A percentile compares a stretch with the other conserved stretches of the same genome.
Conservation (phyloP, 2,797 vertebrate genomes). For the Danio kyathit region DNA sequence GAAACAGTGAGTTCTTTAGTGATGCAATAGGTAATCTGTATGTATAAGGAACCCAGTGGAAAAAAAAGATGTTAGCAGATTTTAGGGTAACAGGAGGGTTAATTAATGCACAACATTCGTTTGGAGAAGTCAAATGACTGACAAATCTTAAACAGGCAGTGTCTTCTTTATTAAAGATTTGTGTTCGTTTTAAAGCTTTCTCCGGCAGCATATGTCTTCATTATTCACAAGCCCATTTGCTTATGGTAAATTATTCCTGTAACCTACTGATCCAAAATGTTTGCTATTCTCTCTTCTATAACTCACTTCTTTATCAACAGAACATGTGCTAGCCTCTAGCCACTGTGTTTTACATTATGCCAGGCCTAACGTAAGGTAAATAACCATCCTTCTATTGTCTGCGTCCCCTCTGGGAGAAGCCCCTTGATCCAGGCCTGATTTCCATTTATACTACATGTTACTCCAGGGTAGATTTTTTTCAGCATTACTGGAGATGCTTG, state of each 20-base stretch:
- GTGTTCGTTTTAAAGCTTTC: constrained; percentile 30
- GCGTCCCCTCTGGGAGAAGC: constrained; percentile 37
- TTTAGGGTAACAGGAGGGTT: too few species aligned
- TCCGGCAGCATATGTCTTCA: constrained; percentile 31
- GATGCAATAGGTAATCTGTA: too few species aligned
- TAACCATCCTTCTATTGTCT: constrained; percentile 56
- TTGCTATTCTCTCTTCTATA: constrained; percentile 49
- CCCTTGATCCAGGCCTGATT: constrained; percentile 54
- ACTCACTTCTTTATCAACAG: constrained; percentile 47
- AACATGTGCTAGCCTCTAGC: constrained; percentile 54
- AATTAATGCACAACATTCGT: too few species aligned
- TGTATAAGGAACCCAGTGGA: too few species aligned
- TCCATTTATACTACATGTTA: constrained; percentile 60
- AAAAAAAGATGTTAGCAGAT: too few species aligned
- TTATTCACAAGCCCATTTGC: constrained; percentile 46
- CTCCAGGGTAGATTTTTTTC: constrained; percentile 26
- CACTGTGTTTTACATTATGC: constrained; percentile 55
- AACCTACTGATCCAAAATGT: constrained; percentile 61
- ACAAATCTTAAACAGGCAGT: constrained; percentile 30
- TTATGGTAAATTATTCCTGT: constrained; percentile 55
- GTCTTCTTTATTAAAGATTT: too few species aligned
- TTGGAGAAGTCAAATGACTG: constrained; percentile 8
- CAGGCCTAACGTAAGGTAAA: constrained; percentile 54
- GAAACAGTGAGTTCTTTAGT: too few species aligned
- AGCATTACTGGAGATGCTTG: constrained; percentile 25